Percentiles rank a stretch among this genome's conserved stretches.
phyloP scores from a whole-genome alignment of 2,888 invertebrate genomes.

The Onthophagus sagittarius region DNA sequence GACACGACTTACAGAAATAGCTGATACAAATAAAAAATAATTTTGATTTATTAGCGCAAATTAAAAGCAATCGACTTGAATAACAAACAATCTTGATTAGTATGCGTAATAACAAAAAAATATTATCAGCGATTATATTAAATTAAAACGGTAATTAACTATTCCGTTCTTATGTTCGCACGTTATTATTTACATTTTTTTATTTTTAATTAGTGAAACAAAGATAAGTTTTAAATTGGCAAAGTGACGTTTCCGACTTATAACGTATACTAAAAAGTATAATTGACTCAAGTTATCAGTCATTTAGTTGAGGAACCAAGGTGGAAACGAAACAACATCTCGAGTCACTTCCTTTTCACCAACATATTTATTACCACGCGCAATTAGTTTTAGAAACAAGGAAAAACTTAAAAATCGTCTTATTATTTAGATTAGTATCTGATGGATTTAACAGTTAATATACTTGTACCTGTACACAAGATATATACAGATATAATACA shows the following conservation, averaged over 20 bases:
- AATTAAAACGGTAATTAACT: not conserved
- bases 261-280: not conserved
- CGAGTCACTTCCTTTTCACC: conserved; percentile 6
- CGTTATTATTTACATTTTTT: not conserved
- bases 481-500: not conserved
- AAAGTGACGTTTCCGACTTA: not conserved
- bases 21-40: no score
- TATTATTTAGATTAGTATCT: conserved; percentile 1
- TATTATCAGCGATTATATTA: not conserved
- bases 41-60: not conserved
- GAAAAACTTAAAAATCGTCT: not conserved
- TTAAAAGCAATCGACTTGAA: not conserved
- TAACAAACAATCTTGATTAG: not conserved
- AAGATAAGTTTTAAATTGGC: not conserved
- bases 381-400: not conserved
- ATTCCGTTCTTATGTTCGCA: not conserved
- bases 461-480: not conserved
- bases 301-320: not conserved
- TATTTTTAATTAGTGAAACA: not conserved
- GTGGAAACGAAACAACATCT: not conserved
- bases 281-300: not conserved
- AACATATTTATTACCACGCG: conserved; percentile 2
- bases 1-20: no score
- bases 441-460: conserved; percentile 9
- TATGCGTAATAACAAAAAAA: not conserved